These are phyloP conservation scores for Trissolcus basalis DNA, from an alignment of 1,140 invertebrate genomes.

Conservation along the genomic window DNA sequence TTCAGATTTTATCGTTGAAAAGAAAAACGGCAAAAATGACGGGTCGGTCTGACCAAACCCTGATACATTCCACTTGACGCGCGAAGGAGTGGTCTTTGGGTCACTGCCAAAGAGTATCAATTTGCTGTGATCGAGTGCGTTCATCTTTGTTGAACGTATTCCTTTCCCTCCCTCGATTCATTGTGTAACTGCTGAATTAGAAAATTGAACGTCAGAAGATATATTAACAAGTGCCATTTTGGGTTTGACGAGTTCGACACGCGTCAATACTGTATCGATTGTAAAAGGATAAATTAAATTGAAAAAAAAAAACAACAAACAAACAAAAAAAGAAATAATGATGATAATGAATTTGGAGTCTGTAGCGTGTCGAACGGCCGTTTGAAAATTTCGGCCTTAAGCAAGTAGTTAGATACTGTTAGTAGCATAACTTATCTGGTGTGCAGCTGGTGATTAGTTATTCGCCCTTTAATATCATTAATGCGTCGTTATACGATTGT, in stretches of 20 bases:
- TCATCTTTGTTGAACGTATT: slow-evolving; percentile 26
- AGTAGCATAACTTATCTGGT: slow-evolving; percentile 53
- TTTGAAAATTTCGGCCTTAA: slow-evolving; percentile 59
- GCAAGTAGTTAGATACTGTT: slow-evolving; percentile 38
- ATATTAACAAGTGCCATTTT: too few species aligned
- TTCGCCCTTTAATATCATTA: slow-evolving; percentile 60
- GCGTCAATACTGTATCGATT: slow-evolving; percentile 13
- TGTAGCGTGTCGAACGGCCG: slow-evolving; percentile 52
- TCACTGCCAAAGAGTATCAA: slow-evolving; percentile 21
- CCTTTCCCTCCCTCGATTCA: too few species aligned
- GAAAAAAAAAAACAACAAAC: slow-evolving; percentile 32
- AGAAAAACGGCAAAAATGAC: neutral
- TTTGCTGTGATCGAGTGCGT: slow-evolving; percentile 32
- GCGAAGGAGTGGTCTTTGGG: slow-evolving; percentile 17
- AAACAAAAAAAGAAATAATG: slow-evolving; percentile 31
- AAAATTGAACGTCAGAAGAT: too few species aligned
- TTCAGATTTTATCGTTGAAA: neutral
- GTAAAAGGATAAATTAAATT: slow-evolving; percentile 38
- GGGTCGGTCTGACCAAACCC: slow-evolving; percentile 26
- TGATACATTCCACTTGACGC: slow-evolving; percentile 47
- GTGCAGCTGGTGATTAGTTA: slow-evolving; percentile 59
- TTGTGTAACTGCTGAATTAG: too few species aligned
- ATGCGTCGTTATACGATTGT: slow-evolving; percentile 59
- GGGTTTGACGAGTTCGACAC: too few species aligned
- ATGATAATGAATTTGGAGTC: slow-evolving; percentile 51